Percentiles rank a stretch among this genome's conserved stretches.
phyloP scores from a whole-genome alignment of 2,797 vertebrate species.

The Rhinophrynus dorsalis region DNA sequence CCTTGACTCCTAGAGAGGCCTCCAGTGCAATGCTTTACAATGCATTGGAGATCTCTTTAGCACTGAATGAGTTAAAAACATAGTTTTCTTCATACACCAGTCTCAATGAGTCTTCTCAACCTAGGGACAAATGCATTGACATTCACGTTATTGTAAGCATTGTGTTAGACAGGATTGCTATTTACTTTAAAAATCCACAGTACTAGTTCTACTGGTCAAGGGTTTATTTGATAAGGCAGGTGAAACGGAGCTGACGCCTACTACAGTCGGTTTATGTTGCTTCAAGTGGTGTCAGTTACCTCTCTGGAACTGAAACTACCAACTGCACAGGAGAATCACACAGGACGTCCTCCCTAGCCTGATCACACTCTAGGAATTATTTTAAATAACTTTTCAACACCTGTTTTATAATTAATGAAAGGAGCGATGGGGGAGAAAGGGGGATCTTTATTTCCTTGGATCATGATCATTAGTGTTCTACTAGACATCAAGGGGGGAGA shows the following conservation, averaged over 20 bases:
- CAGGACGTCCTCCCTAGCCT: background rate
- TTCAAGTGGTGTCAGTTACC: conserved; percentile 75
- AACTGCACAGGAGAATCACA: conserved; percentile 44
- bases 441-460: background rate
- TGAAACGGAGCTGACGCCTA: conserved; percentile 72
- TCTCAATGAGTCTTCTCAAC: too few relatives aligned
- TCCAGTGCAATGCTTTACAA: too few relatives aligned
- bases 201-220: conserved; percentile 58
- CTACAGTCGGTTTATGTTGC: conserved; percentile 73
- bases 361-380: background rate
- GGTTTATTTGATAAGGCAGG: conserved; percentile 68
- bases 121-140: too few relatives aligned
- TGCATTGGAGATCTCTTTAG: too few relatives aligned
- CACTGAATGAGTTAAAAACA: too few relatives aligned
- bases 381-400: too few relatives aligned
- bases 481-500: conserved; percentile 32
- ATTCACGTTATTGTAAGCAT: too few relatives aligned
- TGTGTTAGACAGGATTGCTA: background rate
- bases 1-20: too few relatives aligned
- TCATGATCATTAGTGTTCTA: conserved; percentile 47
- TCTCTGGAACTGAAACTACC: conserved; percentile 63
- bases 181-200: conserved; percentile 18
- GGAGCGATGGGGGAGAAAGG: conserved; percentile 60
- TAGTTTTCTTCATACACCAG: too few relatives aligned
- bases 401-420: conserved; percentile 37